Percentiles rank a stretch among this genome's conserved stretches.
phyloP scores from a whole-genome alignment of 2,113 vertebrate genomes.

The Aegithalos caudatus region DNA sequence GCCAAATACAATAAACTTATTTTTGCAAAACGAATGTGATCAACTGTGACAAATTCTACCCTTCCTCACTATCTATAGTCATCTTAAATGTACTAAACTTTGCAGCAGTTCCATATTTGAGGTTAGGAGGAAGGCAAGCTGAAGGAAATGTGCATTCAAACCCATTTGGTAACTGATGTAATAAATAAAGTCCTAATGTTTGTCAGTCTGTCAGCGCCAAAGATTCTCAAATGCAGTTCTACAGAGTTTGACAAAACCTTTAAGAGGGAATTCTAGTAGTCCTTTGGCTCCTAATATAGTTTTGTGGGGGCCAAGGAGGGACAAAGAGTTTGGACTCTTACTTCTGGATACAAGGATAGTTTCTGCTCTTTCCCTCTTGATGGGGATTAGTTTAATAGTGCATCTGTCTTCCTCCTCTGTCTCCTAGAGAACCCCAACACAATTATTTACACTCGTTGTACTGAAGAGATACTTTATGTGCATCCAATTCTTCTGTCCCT shows the following conservation, averaged over 20 bases:
- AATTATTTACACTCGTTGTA: not conserved
- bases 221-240: not conserved
- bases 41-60: not conserved
- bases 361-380: not conserved
- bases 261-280: not conserved
- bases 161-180: not conserved
- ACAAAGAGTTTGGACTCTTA: not conserved
- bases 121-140: not conserved
- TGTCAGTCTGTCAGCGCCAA: not conserved
- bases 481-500: not conserved
- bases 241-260: not conserved
- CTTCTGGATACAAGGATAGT: not conserved
- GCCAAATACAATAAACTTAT: not conserved
- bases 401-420: not conserved
- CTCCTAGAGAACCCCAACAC: not conserved
- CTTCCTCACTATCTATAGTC: not conserved
- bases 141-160: not conserved
- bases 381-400: not conserved
- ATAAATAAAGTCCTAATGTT: not conserved
- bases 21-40: slow-evolving; percentile 45
- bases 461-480: not conserved
- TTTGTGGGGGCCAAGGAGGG: not conserved
- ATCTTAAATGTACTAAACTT: not conserved
- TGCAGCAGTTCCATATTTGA: not conserved
- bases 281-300: not conserved